phyloP scores from a whole-genome alignment of 2,113 vertebrate genomes.

The zebrafish (Danio rerio) region DNA sequence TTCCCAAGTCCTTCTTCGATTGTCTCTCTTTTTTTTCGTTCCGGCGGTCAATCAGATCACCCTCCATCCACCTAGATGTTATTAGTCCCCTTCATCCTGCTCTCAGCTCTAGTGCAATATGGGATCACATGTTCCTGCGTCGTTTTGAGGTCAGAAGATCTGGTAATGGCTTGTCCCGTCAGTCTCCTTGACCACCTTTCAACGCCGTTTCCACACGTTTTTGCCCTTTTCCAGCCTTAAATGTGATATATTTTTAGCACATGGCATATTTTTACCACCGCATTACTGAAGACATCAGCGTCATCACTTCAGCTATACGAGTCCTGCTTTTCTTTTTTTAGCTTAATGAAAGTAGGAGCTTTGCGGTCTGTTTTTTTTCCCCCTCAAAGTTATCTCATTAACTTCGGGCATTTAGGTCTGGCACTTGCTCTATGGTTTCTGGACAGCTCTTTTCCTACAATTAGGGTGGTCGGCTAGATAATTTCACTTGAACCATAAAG shows the following conservation, averaged over 20 bases:
- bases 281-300: background rate
- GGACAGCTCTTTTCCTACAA: slow-evolving; percentile 36
- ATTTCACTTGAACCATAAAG: slow-evolving; percentile 7
- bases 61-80: background rate
- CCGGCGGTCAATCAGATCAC: slow-evolving; percentile 29
- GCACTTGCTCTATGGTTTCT: slow-evolving; percentile 5
- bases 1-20: background rate
- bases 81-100: slow-evolving; percentile 18
- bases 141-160: slow-evolving; percentile 16
- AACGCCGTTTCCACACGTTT: background rate
- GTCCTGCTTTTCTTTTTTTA: background rate
- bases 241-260: slow-evolving; percentile 9
- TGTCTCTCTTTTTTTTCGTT: background rate
- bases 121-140: background rate
- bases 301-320: background rate
- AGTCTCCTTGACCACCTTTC: slow-evolving; percentile 27
- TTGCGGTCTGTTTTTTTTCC: background rate
- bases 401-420: background rate
- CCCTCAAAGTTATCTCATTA: background rate
- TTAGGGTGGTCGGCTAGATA: background rate
- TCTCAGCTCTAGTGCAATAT: background rate
- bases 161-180: slow-evolving; percentile 6
- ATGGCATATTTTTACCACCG: slow-evolving; percentile 11
- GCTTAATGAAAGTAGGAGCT: background rate
- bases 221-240: slow-evolving; percentile 16